Percentiles rank a stretch among this genome's conserved stretches.
These are phyloP conservation scores for Disparrhopalites patrizii DNA, from an alignment of 2,888 invertebrate genomes.

Conservation along the genomic window DNA sequence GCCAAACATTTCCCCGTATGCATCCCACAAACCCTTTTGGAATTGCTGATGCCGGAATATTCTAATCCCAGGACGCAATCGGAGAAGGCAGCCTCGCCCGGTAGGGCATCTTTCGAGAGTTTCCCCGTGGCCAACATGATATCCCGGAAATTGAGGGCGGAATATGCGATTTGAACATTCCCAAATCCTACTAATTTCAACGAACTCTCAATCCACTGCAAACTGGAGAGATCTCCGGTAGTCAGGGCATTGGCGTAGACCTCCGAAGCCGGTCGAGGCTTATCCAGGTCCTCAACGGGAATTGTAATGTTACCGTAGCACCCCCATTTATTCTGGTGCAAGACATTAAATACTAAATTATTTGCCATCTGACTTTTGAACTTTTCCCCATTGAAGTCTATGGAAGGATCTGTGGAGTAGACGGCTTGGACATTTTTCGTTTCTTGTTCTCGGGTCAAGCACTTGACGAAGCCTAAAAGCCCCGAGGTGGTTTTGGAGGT, in stretches of 20 bases:
- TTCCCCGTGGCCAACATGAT: slow-evolving; percentile 91
- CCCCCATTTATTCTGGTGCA: slow-evolving; percentile 53
- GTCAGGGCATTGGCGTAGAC: slow-evolving; percentile 91
- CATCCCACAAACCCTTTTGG: slow-evolving; percentile 54
- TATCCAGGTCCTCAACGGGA: slow-evolving; percentile 52
- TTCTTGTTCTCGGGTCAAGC: background rate
- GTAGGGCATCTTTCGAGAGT: slow-evolving; percentile 75
- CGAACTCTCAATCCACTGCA: slow-evolving; percentile 89
- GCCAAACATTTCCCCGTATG: slow-evolving; percentile 56
- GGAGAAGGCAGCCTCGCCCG: slow-evolving; percentile 53
- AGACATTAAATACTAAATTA: background rate
- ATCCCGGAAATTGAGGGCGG: slow-evolving; percentile 88
- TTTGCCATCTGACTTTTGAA: background rate
- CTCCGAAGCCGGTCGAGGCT: slow-evolving; percentile 55
- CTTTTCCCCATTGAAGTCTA: background rate
- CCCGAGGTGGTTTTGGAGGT: background rate
- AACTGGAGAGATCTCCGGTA: slow-evolving; percentile 90
- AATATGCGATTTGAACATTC: slow-evolving; percentile 59
- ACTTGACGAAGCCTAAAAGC: background rate
- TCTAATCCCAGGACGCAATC: slow-evolving; percentile 62
- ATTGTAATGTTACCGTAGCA: slow-evolving; percentile 77
- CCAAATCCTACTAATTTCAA: slow-evolving; percentile 54
- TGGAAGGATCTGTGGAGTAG: background rate
- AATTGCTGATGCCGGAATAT: slow-evolving; percentile 55
- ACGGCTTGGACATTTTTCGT: background rate